Percentiles rank a stretch among this genome's conserved stretches.
These are phyloP conservation scores for Erinaceus europaeus DNA, from an alignment of 2,113 vertebrate species.

Conservation along the genomic window DNA sequence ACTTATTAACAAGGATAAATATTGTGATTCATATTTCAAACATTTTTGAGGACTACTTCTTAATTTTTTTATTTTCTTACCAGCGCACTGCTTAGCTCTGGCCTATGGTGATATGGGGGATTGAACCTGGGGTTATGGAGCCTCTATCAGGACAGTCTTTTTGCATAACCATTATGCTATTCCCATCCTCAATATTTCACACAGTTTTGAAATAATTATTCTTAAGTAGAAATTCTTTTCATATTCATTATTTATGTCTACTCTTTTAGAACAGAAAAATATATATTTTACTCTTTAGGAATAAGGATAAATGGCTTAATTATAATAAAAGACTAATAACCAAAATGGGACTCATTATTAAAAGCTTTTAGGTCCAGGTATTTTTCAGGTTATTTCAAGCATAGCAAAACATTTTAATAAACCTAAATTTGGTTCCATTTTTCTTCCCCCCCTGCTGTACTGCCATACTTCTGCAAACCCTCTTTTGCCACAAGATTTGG, in stretches of 20 bases:
- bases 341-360: conserved; percentile 20
- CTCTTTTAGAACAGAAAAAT: conserved; percentile 32
- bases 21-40: conserved; percentile 65
- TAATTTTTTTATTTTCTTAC: no score
- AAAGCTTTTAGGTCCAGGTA: background rate
- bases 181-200: no score
- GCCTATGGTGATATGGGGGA: no score
- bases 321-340: conserved; percentile 26
- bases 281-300: conserved; percentile 47
- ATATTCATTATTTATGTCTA: conserved; percentile 31
- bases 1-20: conserved; percentile 71
- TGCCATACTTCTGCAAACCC: background rate
- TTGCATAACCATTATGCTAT: no score
- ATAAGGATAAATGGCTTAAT: conserved; percentile 38
- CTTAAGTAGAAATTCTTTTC: conserved; percentile 29
- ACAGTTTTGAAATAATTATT: conserved; percentile 40
- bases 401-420: background rate
- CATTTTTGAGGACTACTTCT: conserved; percentile 13
- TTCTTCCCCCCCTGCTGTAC: background rate
- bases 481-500: background rate
- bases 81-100: no score
- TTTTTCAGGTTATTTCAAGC: conserved; percentile 36
- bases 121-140: no score
- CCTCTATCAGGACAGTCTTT: no score
- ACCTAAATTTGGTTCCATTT: background rate